Conservation (phyloP, 2,113 vertebrate species). For the Conger conger region DNA sequence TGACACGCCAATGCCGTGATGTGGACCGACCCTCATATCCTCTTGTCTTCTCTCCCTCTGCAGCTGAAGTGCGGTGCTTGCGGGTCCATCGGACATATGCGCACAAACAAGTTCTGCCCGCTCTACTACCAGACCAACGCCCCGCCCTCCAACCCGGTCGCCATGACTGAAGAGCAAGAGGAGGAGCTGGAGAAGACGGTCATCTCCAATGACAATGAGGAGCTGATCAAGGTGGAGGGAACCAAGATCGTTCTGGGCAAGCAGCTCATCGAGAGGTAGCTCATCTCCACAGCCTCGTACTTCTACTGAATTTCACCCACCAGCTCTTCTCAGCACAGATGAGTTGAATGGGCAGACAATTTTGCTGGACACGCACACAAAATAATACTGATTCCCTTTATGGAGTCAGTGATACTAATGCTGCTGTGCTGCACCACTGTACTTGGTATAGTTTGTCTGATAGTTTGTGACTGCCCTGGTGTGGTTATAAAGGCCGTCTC, state of each 20-base stretch:
- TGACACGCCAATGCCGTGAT: too few relatives aligned
- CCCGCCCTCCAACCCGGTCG: conserved; percentile 94
- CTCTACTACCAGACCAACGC: conserved; percentile 98
- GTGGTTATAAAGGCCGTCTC: neutral
- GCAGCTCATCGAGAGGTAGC: conserved; percentile 94
- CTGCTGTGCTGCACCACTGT: neutral
- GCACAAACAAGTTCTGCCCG: conserved; percentile 98
- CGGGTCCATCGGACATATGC: conserved; percentile 97
- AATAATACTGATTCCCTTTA: too few relatives aligned
- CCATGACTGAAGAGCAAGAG: conserved; percentile 98
- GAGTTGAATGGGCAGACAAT: neutral
- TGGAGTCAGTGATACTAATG: neutral
- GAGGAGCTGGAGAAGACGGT: conserved; percentile 98
- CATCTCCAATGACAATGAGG: conserved; percentile 96
- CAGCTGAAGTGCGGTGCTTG: conserved; percentile 97
- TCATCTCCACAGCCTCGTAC: conserved; percentile 26
- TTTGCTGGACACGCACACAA: neutral
- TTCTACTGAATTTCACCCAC: neutral
- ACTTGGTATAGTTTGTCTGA: neutral
- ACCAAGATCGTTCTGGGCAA: conserved; percentile 98
- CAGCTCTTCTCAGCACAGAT: neutral
- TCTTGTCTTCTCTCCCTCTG: conserved; percentile 26
- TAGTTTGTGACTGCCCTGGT: neutral
- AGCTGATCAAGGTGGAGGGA: conserved; percentile 97
- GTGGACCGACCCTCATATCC: neutral